Base-by-base conservation (phyloP, 2,797 vertebrate species). In the Arctocebus calabarensis region DNA sequence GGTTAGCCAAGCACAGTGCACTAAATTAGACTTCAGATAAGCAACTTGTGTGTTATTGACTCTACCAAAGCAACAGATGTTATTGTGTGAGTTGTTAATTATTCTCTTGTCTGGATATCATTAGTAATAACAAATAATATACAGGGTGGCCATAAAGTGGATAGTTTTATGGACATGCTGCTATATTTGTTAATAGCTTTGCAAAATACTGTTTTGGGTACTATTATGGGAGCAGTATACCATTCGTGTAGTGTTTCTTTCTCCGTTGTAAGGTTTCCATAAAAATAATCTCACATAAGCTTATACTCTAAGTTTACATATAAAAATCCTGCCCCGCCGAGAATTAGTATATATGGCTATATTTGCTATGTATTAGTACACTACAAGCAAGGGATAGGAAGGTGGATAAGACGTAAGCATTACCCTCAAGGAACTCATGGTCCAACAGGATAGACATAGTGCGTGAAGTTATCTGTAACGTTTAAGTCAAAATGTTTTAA, bases 1-100 rank as follows among this genome's bases (percentile, higher is more conserved):
- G 3, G 12, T 29, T 57, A 88, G n/a, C 27, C 32, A 75, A 59
- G 17, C 0, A 11, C 10, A 12, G 37, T 55, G 37, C 32, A 78
- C 79, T 78, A 84, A 89, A 74, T 74, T 55, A 66, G 40, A 87
- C 32, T 62, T 94, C 22, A 87, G 2, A 81, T 78, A n/a, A 71
- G 2, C 32, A 78, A 22, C 29, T 29, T 22, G 2, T 34, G 7
- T 64, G 13, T 45, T 62, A 43, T 4, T 55, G 52, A 37, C 23
- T 20, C 20, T 83, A 22, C 27, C 48, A 87, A 71, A 68, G 48
- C 32, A 68, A 85, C n/a, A 82, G 13, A 52, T 29, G 59, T 64
- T 34, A 17, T 11, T 82, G 20, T 7, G 37, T 86, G 57, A n/a
- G 16, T 32, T 40, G 5, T 81, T 88, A 29, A 34, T 90, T 68